Evolutionary conservation across 2,113 vertebrate genomes (phyloP).

Genomic region (Tragelaphus scriptus): DNA sequence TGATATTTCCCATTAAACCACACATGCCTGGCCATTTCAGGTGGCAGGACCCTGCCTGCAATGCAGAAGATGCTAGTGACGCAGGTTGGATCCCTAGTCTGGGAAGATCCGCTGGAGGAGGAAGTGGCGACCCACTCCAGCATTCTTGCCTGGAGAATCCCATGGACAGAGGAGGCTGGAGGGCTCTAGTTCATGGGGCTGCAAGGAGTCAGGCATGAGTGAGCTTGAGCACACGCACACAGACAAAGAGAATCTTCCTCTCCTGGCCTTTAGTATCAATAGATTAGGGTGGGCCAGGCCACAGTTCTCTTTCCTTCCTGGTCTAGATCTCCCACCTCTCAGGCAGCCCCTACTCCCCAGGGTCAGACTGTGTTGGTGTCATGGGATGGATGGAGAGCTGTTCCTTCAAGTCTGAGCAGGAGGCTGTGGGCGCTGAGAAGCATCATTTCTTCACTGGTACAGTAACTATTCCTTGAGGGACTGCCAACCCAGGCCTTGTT

Average conservation of each 20-base stretch:
- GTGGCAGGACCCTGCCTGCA: not conserved
- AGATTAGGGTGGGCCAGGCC: too few relatives aligned
- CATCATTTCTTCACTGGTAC: not conserved
- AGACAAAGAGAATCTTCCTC: not conserved
- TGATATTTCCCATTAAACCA: not conserved
- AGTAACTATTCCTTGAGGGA: not conserved
- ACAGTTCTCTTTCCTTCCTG: not conserved
- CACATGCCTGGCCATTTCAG: not conserved
- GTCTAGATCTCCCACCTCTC: not conserved
- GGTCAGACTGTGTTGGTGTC: not conserved
- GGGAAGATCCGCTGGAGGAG: not conserved
- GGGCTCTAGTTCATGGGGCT: not conserved
- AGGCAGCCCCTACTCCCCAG: too few relatives aligned
- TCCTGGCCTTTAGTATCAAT: not conserved
- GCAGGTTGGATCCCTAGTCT: not conserved
- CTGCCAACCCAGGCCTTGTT: not conserved
- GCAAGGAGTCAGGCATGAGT: not conserved
- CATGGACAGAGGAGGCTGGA: not conserved
- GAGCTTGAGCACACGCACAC: rapidly evolving
- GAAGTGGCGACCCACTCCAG: not conserved
- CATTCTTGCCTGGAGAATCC: not conserved
- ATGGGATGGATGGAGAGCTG: rapidly evolving
- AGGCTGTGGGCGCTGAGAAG: not conserved
- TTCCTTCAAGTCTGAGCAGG: not conserved
- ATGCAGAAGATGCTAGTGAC: not conserved